Evolutionary conservation across 2,888 invertebrate genomes (phyloP), one percentile per base, ranked within the genome.

Genomic region (Drosophila villosipedis): DNA sequence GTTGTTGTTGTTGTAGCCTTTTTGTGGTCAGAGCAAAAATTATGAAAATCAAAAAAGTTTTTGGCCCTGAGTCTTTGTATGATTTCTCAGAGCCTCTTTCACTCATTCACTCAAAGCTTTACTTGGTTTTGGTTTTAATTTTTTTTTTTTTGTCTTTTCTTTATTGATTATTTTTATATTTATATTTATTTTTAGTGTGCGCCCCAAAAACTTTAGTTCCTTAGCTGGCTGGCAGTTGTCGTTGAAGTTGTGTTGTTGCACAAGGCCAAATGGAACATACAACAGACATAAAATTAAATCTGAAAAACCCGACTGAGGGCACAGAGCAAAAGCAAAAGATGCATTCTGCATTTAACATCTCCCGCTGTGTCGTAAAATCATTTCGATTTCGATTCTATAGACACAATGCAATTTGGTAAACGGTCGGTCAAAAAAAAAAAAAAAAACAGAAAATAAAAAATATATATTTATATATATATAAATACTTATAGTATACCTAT

Each of bases 31-130:
- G 76, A 73, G 80, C 91, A 89, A 86, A 89, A 90, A 89, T 89
- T 89, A 89, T 89, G 90, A 89, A 89, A 89, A 90, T 89, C 89
- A 76, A 89, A 90, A 90, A 90, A 84, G 73, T 77, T 86, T 85
- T 89, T 84, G 84, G 82, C 82, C 84, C 86, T 87, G 84, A 76
- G 75, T 81, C 73, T 82, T 89, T 89, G 89, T 85, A 87, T 78
- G 89, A 89, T 80, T 84, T 84, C 80, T 80, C 78, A 68, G 66
- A 52, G 71, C 49, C 67, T 71, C 76, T 79, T 84, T 74, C 72
- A 69, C 82, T 64, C 64, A 63, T 54, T 70, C 57, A 54, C 47
- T 73, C 62, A 39, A 60, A 68, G 86, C 68, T 74, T 75, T 76
- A 70, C 82, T 82, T 78, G 80, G 73, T 57, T 57, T 25, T 80